Evolutionary conservation across 2,113 vertebrate genomes (phyloP).

Genomic region (Sinocyclocheilus maitianheensis): DNA sequence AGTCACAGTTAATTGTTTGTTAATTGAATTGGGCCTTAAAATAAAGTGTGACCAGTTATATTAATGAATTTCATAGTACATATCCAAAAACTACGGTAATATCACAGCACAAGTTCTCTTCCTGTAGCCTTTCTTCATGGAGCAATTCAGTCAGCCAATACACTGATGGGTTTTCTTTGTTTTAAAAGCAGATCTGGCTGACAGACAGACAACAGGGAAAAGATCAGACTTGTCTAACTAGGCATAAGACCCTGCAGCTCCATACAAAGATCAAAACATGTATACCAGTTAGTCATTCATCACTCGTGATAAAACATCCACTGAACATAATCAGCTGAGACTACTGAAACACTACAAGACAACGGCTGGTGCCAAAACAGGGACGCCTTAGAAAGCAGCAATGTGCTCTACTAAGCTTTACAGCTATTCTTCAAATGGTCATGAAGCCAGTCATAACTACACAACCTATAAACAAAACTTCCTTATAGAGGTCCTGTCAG

Average conservation of each 20-base stretch:
- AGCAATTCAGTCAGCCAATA: background rate
- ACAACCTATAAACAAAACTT: conserved; percentile 6
- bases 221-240: background rate
- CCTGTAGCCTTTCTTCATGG: background rate
- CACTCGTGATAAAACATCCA: conserved; percentile 32
- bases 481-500: background rate
- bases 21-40: no score
- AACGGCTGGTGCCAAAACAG: conserved; percentile 8
- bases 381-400: conserved; percentile 9
- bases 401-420: conserved; percentile 20
- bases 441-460: conserved; percentile 10
- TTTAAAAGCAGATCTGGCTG: background rate
- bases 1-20: no score
- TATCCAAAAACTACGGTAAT: background rate
- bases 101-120: background rate
- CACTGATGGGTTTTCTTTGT: background rate
- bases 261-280: conserved; percentile 13
- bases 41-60: background rate
- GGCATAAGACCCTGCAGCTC: conserved; percentile 12
- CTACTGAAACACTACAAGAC: background rate
- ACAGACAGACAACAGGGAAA: conserved; percentile 13
- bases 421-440: conserved; percentile 18
- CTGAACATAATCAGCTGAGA: conserved; percentile 17
- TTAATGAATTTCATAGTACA: background rate
- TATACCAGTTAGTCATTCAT: background rate